Conservation (phyloP, 1,140 invertebrate species). For the Rhyacophila brunnea region DNA sequence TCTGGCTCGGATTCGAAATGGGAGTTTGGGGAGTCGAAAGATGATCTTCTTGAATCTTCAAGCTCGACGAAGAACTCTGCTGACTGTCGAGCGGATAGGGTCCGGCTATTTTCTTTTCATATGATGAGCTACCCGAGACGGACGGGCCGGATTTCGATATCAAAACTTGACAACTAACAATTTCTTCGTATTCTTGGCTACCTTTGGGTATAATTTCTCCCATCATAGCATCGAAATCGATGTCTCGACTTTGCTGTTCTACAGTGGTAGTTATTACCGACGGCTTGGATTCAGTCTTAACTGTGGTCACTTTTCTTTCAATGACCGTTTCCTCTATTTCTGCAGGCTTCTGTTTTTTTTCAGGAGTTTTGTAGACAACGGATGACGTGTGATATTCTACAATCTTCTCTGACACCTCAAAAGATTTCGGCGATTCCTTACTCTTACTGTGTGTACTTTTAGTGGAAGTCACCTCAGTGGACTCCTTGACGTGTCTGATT, state of each 20-base stretch:
- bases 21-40: conserved; percentile 58
- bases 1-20: conserved; percentile 60
- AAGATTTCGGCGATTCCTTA: conserved; percentile 29
- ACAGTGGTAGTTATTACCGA: background rate
- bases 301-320: conserved; percentile 23
- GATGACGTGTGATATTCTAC: conserved; percentile 33
- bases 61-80: conserved; percentile 38
- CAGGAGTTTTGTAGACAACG: conserved; percentile 31
- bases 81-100: conserved; percentile 31
- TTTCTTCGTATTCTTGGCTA: conserved; percentile 51
- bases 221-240: conserved; percentile 43
- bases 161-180: conserved; percentile 10
- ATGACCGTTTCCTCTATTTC: conserved; percentile 22
- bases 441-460: conserved; percentile 10
- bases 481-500: conserved; percentile 26
- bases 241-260: conserved; percentile 42
- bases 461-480: conserved; percentile 14
- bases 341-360: conserved; percentile 28
- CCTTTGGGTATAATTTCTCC: conserved; percentile 48
- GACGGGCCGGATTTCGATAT: conserved; percentile 27
- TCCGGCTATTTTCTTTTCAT: conserved; percentile 26
- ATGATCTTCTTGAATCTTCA: conserved; percentile 53
- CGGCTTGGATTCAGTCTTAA: conserved; percentile 26
- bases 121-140: conserved; percentile 24
- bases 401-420: conserved; percentile 31